Percentiles rank a stretch among this genome's conserved stretches.
Conservation (phyloP, 2,113 vertebrate genomes). For the Colinus virginianus region DNA sequence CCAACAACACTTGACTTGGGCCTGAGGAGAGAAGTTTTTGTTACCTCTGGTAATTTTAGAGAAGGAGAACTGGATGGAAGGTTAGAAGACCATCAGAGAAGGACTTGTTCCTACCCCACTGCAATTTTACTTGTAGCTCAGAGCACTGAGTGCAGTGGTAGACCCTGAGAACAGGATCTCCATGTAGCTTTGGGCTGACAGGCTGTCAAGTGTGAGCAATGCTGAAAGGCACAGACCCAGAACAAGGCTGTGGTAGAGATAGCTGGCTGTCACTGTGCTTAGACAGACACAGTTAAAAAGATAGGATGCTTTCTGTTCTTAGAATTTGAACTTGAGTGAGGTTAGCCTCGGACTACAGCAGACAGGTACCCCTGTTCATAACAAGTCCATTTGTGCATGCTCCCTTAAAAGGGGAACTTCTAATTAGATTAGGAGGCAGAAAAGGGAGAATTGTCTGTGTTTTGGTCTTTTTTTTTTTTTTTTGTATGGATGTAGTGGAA, state of each 20-base stretch:
- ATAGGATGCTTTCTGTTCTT: background rate
- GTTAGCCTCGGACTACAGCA: background rate
- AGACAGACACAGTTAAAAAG: background rate
- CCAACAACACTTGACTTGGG: background rate
- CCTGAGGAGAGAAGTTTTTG: background rate
- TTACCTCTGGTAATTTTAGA: background rate
- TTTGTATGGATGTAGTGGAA: slow-evolving; percentile 45
- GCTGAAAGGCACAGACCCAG: background rate
- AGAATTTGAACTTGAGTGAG: background rate
- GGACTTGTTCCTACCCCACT: background rate
- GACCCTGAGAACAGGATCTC: background rate
- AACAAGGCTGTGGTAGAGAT: background rate
- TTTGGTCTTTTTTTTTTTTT: slow-evolving; percentile 50
- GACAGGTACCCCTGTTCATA: background rate
- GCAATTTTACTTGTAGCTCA: background rate
- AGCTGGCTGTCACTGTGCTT: background rate
- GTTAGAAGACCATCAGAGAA: background rate
- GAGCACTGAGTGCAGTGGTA: background rate
- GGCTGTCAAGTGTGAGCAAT: background rate
- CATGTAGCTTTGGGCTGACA: background rate
- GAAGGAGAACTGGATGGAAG: background rate
- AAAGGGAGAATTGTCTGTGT: slow-evolving; percentile 54
- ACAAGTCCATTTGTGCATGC: background rate
- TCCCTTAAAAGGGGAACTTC: slow-evolving; percentile 31
- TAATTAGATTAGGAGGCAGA: slow-evolving; percentile 48